Conservation (phyloP, 2,888 invertebrate genomes). For the Miltochrista miniata region DNA sequence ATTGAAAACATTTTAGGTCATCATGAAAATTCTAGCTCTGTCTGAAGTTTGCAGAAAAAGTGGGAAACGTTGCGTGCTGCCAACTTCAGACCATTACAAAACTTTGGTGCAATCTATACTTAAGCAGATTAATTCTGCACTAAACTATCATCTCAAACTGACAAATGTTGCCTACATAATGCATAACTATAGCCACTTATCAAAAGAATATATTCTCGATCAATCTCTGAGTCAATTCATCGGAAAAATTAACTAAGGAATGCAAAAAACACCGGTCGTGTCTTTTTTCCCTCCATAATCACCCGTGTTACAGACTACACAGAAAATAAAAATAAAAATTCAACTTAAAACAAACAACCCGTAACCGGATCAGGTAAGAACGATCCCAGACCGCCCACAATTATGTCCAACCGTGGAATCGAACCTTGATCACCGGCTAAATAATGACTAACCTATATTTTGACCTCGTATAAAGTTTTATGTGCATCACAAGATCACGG, state of each 20-base stretch:
- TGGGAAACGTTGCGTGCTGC: no score
- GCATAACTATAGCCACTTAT: not conserved
- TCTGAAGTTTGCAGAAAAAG: no score
- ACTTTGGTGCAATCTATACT: no score
- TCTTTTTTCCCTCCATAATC: constrained; percentile 40
- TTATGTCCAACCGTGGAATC: constrained; percentile 54
- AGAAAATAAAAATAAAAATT: constrained; percentile 55
- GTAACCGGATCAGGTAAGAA: constrained; percentile 63
- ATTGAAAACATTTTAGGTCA: no score
- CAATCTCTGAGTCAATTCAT: constrained; percentile 13
- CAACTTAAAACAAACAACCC: constrained; percentile 61
- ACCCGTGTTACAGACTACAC: constrained; percentile 49
- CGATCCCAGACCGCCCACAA: constrained; percentile 55
- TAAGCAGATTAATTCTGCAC: no score
- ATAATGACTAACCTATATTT: constrained; percentile 69
- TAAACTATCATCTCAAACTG: no score
- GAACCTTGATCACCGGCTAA: constrained; percentile 44
- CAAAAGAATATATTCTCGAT: not conserved
- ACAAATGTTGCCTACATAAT: not conserved
- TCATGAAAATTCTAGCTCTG: no score
- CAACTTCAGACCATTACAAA: no score
- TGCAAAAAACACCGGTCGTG: constrained; percentile 41
- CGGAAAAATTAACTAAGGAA: constrained; percentile 31
- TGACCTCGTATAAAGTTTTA: constrained; percentile 60
- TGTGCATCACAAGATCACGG: constrained; percentile 35